Base-by-base conservation (phyloP, 2,113 vertebrate species). In the Lasiurus borealis region DNA sequence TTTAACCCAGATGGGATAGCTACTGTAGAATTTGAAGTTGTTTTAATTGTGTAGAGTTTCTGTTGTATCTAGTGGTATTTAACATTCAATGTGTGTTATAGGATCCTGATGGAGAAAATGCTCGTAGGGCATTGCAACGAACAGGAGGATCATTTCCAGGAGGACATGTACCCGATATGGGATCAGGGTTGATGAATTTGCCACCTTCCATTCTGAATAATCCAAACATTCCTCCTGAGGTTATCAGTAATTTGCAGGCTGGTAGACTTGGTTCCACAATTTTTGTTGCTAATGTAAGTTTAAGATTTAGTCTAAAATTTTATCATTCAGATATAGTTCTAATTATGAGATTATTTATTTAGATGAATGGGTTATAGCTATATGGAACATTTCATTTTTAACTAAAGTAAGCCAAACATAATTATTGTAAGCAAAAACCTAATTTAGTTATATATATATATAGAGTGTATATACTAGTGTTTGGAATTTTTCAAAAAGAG, bases 41-140 rank as follows among this genome's bases (percentile, higher is more conserved):
- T 94, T 95, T 95, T 73, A 83, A 80, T 90, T 93, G 13, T 89
- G n/a, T 71, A 84, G 48, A 96, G 21, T 84, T 88, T 57, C 34
- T 96, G 82, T 64, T 88, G 2, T 66, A 50, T 81, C 82, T 93
- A 44, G 84, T 90, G n/a, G 88, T 81, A 84, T 82, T 96, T 98
- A 91, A 96, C 73, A 91, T 95, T 97, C 75, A 78, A 46, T 93
- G 0, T 97, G 66, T 84, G 7, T 98, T 98, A 40, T 95, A 99
- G 99, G 99, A 99, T 98, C 99, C 99, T 68, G 99, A 99, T 93
- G 99, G 99, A 44, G 99, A 99, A 90, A 99, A 99, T 84, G 99
- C 99, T 76, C 99, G 99, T 8, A 99, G 99, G 82, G 99, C 99
- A 50, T 96, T 99, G 36, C 99, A 99, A 96, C 99, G 99, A 73